Conservation (phyloP, 1,140 invertebrate species). For the Belonocnema kinseyi region DNA sequence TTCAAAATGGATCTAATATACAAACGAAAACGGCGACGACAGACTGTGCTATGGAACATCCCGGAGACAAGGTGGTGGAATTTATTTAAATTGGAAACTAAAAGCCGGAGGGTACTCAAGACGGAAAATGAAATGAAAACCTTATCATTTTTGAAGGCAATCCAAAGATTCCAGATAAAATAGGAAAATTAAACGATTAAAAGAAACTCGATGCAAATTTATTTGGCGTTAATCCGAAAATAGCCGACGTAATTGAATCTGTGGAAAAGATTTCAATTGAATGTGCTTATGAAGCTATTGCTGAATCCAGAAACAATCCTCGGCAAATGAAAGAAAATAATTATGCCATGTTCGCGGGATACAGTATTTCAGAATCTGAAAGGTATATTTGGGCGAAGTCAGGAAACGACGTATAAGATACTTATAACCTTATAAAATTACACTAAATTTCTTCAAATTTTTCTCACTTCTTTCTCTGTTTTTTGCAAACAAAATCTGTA, state of each 20-base stretch:
- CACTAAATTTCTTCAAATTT: too few species aligned
- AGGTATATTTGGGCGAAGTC: conserved; percentile 48
- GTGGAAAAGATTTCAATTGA: conserved; percentile 75
- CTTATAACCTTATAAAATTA: too few species aligned
- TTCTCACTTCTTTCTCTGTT: too few species aligned
- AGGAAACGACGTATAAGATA: too few species aligned
- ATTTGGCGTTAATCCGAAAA: conserved; percentile 76
- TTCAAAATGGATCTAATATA: too few species aligned
- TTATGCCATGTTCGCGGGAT: conserved; percentile 87
- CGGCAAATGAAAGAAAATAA: conserved; percentile 75
- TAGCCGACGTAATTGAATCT: conserved; percentile 76
- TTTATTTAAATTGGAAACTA: too few species aligned
- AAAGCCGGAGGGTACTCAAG: too few species aligned
- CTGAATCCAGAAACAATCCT: conserved; percentile 67
- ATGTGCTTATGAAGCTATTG: conserved; percentile 70
- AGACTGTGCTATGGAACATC: too few species aligned
- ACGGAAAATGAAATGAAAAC: not conserved
- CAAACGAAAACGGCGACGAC: too few species aligned
- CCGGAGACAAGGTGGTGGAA: too few species aligned
- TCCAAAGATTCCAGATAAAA: conserved; percentile 32
- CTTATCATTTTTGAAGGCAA: not conserved
- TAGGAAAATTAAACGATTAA: conserved; percentile 35
- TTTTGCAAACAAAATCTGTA: conserved; percentile 54
- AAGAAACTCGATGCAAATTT: conserved; percentile 77
- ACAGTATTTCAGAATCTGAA: conserved; percentile 83